These are phyloP conservation scores for Clarias fuscus DNA, from an alignment of 2,797 vertebrate genomes.

Conservation along the genomic window DNA sequence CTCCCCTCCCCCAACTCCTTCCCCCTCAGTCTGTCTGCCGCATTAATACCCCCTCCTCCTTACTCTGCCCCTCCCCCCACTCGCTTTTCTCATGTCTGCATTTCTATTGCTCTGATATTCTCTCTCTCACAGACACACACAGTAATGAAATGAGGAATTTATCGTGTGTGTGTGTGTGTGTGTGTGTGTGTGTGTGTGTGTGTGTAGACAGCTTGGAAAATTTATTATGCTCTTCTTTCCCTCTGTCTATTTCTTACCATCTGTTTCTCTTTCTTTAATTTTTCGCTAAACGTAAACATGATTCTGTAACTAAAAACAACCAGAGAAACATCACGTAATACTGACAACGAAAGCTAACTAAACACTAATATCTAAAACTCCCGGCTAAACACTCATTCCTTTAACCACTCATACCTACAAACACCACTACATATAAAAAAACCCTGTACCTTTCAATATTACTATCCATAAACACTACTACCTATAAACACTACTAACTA, in stretches of 20 bases:
- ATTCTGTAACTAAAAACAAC: neutral
- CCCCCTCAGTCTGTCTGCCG: neutral
- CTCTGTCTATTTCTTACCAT: neutral
- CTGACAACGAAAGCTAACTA: neutral
- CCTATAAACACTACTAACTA: too few relatives aligned
- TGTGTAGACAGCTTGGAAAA: neutral
- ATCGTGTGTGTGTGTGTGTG: neutral
- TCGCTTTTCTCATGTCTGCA: neutral
- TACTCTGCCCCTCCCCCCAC: neutral
- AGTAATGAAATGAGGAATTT: neutral
- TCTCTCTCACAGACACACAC: neutral
- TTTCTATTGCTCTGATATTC: neutral
- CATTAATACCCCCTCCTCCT: constrained; percentile 13
- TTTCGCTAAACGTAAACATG: neutral
- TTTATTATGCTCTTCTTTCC: neutral
- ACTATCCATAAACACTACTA: too few relatives aligned
- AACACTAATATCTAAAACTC: neutral
- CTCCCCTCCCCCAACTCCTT: neutral
- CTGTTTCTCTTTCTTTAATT: neutral
- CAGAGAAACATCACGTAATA: neutral
- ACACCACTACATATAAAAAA: too few relatives aligned
- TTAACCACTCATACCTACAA: too few relatives aligned
- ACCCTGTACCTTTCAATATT: too few relatives aligned
- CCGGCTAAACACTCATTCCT: too few relatives aligned
- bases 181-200: constrained; percentile 2